These are phyloP conservation scores for Contarinia nasturtii DNA, from an alignment of 1,140 invertebrate species.

Conservation along the genomic window DNA sequence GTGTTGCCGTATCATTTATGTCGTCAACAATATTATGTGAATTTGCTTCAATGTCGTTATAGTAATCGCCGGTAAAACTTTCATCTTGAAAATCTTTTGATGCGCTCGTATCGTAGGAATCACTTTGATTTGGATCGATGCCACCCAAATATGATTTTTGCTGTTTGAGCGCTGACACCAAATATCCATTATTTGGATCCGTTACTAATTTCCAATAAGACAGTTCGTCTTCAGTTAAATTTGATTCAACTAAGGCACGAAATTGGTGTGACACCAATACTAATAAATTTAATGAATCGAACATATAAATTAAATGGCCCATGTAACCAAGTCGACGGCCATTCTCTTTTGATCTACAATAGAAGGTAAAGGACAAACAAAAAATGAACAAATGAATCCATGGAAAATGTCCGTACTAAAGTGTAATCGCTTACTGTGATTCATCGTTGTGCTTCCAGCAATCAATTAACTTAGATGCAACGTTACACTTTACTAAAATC, in stretches of 20 bases:
- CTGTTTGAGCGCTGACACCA: no score
- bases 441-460: slow-evolving; percentile 42
- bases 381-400: not conserved
- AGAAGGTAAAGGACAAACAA: no score
- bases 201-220: no score
- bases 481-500: slow-evolving; percentile 44
- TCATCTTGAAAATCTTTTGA: no score
- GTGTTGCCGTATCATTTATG: no score
- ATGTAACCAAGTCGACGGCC: slow-evolving; percentile 45
- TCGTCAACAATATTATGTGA: no score
- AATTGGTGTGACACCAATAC: slow-evolving; percentile 22
- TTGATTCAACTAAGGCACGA: slow-evolving; percentile 17
- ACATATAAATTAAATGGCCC: slow-evolving; percentile 55
- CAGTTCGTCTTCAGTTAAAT: slow-evolving; percentile 10
- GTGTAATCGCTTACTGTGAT: slow-evolving; percentile 28
- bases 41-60: no score
- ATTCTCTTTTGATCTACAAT: not conserved
- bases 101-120: no score
- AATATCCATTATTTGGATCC: no score
- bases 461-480: slow-evolving; percentile 43
- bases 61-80: no score
- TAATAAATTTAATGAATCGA: slow-evolving; percentile 16
- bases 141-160: no score
- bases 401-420: not conserved
- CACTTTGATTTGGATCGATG: no score